Conservation (phyloP, 2,888 invertebrate species). For the Megamerina dolium region DNA sequence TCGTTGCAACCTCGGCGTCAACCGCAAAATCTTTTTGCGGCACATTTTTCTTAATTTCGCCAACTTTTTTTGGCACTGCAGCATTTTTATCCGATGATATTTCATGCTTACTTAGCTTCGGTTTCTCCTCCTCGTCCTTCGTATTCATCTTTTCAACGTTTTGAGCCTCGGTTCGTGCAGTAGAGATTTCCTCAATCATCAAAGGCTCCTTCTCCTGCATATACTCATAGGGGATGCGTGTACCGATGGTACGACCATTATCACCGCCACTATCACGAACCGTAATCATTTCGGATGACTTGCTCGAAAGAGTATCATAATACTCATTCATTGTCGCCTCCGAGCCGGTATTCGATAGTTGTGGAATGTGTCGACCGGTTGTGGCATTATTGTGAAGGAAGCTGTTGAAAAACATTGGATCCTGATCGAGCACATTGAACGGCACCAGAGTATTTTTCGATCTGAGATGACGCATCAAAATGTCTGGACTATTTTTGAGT, state of each 20-base stretch:
- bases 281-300: neutral
- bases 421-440: conserved; percentile 42
- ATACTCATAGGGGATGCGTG: neutral
- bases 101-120: too few species aligned
- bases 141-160: neutral
- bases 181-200: conserved; percentile 11
- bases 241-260: neutral
- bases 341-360: neutral
- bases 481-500: conserved; percentile 33
- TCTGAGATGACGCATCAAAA: conserved; percentile 31
- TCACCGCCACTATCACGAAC: neutral
- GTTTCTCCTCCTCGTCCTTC: neutral
- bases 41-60: neutral
- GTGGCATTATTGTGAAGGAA: conserved; percentile 19
- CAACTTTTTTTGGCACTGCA: neutral
- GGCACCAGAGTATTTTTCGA: conserved; percentile 22
- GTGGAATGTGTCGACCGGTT: neutral
- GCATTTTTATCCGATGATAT: neutral
- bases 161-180: neutral
- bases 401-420: conserved; percentile 38
- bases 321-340: conserved; percentile 3
- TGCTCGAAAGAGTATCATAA: neutral
- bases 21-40: too few species aligned
- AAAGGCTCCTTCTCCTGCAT: conserved; percentile 7
- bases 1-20: neutral